Conservation (phyloP, 2,888 invertebrate species). For the Eulithis prunata region DNA sequence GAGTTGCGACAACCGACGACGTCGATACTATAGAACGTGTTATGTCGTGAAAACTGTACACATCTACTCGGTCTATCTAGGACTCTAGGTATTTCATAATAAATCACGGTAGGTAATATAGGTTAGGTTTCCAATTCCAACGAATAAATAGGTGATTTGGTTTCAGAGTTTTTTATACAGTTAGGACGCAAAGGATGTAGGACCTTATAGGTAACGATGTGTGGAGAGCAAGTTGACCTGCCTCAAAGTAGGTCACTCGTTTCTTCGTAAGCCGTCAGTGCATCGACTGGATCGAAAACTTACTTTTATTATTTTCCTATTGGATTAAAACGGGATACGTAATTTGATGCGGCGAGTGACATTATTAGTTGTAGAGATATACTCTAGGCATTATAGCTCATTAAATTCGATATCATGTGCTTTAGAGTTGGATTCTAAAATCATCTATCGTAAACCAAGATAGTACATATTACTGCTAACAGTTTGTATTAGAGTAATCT, state of each 20-base stretch:
- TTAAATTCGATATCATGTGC: neutral
- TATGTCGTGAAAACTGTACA: slow-evolving; percentile 9
- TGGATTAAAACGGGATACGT: slow-evolving; percentile 19
- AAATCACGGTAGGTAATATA: neutral
- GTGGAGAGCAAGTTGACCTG: slow-evolving; percentile 24
- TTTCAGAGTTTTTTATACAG: slow-evolving; percentile 6
- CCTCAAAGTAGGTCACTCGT: slow-evolving; percentile 27
- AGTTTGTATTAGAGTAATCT: neutral
- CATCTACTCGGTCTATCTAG: neutral
- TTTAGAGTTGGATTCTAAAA: neutral
- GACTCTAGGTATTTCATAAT: slow-evolving; percentile 5
- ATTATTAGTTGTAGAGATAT: slow-evolving; percentile 4
- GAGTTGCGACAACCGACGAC: slow-evolving; percentile 40
- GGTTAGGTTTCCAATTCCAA: neutral
- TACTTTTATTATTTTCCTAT: slow-evolving; percentile 25
- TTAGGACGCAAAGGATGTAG: slow-evolving; percentile 5
- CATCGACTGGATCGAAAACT: slow-evolving; percentile 21
- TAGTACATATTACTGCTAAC: neutral
- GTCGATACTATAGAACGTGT: slow-evolving; percentile 25
- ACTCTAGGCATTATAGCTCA: neutral
- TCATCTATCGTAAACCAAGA: neutral
- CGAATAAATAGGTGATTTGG: neutral
- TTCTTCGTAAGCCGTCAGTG: slow-evolving; percentile 22
- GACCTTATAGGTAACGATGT: slow-evolving; percentile 18
- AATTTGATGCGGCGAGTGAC: slow-evolving; percentile 5